Conservation (phyloP, 1,140 invertebrate genomes). For the Bombus superbus region DNA sequence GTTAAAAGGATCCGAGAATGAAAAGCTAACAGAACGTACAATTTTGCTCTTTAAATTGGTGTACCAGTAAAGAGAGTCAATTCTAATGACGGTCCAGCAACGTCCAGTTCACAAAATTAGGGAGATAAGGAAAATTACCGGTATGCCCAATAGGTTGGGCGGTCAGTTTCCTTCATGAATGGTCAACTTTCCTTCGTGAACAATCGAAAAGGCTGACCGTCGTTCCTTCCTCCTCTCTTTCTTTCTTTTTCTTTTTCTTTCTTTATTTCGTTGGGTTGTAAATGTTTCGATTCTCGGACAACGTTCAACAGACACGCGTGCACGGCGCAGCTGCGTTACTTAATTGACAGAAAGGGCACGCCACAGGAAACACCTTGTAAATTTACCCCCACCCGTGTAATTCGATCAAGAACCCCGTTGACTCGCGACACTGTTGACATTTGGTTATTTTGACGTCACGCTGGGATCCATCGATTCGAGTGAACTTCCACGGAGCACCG, state of each 20-base stretch:
- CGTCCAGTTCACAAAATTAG: slow-evolving; percentile 64
- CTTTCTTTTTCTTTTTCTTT: slow-evolving; percentile 24
- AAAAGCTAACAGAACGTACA: background rate
- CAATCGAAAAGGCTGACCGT: background rate
- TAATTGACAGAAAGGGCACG: slow-evolving; percentile 71
- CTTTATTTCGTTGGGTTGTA: background rate
- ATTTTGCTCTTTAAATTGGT: background rate
- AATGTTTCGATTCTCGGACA: background rate
- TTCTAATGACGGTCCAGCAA: background rate
- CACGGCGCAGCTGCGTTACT: slow-evolving; percentile 60
- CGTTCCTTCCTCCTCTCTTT: background rate
- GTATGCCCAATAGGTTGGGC: slow-evolving; percentile 62
- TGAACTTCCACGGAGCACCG: slow-evolving; percentile 30
- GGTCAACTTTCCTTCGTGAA: background rate
- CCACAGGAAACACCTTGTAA: slow-evolving; percentile 63
- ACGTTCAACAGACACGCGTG: background rate
- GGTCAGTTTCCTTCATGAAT: slow-evolving; percentile 53
- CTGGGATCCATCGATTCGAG: slow-evolving; percentile 64
- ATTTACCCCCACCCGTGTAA: slow-evolving; percentile 66
- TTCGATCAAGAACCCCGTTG: slow-evolving; percentile 78
- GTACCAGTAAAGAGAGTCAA: background rate
- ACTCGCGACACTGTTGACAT: slow-evolving; percentile 77
- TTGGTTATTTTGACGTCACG: slow-evolving; percentile 79
- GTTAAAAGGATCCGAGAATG: too few species aligned
- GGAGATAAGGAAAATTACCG: slow-evolving; percentile 67